Evolutionary conservation across 2,113 vertebrate species (phyloP).

Genomic region (Rostratula benghalensis): DNA sequence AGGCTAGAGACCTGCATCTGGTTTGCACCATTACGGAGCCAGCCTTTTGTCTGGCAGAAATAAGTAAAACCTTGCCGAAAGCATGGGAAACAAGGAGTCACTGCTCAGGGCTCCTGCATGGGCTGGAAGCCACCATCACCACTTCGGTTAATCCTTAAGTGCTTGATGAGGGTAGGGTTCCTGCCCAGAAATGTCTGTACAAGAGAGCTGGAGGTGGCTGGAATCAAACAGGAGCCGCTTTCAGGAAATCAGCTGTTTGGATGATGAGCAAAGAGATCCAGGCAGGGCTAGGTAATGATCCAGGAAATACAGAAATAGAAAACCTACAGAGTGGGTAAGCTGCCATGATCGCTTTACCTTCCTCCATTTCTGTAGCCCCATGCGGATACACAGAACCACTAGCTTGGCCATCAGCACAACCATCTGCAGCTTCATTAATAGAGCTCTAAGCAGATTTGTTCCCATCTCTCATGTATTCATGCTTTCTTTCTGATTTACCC

Average conservation of each 20-base stretch:
- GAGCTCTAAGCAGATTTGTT: background rate
- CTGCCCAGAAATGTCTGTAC: background rate
- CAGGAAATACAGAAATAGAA: constrained; percentile 32
- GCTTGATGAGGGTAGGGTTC: background rate
- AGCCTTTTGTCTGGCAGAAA: background rate
- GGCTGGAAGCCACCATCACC: background rate
- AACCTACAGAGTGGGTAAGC: background rate
- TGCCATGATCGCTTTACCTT: background rate
- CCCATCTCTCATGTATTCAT: background rate
- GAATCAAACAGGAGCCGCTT: background rate
- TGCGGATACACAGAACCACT: background rate
- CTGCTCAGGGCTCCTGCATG: background rate
- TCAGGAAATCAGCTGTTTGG: constrained; percentile 13
- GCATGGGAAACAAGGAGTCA: background rate
- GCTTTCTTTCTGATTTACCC: background rate
- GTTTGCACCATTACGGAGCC: rapidly evolving
- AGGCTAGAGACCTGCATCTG: background rate
- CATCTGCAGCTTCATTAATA: background rate
- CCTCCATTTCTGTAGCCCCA: background rate
- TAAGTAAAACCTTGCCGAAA: background rate
- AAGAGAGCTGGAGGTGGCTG: background rate
- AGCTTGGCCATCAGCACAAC: background rate
- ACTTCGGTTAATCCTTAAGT: background rate
- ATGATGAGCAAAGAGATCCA: background rate
- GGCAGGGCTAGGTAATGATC: background rate